Evolutionary conservation across 2,113 vertebrate species (phyloP), one percentile per base, ranked within the genome.

Genomic region (Mobula birostris): DNA sequence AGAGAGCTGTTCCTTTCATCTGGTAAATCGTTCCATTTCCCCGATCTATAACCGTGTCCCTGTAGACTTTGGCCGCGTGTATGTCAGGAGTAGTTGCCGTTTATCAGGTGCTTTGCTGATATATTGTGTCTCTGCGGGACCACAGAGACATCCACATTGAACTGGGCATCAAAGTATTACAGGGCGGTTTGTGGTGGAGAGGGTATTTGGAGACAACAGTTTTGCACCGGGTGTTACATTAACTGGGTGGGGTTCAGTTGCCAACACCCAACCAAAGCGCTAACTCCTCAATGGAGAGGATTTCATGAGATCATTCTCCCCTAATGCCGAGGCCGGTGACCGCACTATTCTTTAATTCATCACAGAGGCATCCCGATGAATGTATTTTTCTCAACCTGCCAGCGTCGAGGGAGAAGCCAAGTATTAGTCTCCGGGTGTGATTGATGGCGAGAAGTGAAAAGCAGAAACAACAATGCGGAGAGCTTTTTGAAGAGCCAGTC

Each of bases 371-470:
- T 68, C 14, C 85, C 66, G 85, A 63, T 32, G 36, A 14, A 88
- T 90, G 48, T 32, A 19, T 66, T 24, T 19, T 90, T 90, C 66
- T 66, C 85, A 90, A 68, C 85, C 32, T 12, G 29, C 29, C 85
- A 66, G 58, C 58, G 27, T 61, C 12, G 94, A 95, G 94, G 72
- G 6, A 15, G 21, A 94, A 95, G 95, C 95, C 95, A 95, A 94
- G 66, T 76, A 95, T 95, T 94, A 95, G 94, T 95, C 94, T 95
- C 94, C 61, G 5, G 15, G 40, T 78, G 91, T 95, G 95, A 96
- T 95, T 91, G 95, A 95, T 95, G 76, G 61, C 61, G 19, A 29
- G 24, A 63, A 56, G 58, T n/a, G 27, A 82, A 93, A 40, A 95
- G 94, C 94, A 36, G 94, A 68, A 94, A 94, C 95, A 94, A 95